Evolutionary conservation across 2,113 vertebrate genomes (phyloP), one percentile per base, ranked within the genome.

Genomic region (Grallaria varia): DNA sequence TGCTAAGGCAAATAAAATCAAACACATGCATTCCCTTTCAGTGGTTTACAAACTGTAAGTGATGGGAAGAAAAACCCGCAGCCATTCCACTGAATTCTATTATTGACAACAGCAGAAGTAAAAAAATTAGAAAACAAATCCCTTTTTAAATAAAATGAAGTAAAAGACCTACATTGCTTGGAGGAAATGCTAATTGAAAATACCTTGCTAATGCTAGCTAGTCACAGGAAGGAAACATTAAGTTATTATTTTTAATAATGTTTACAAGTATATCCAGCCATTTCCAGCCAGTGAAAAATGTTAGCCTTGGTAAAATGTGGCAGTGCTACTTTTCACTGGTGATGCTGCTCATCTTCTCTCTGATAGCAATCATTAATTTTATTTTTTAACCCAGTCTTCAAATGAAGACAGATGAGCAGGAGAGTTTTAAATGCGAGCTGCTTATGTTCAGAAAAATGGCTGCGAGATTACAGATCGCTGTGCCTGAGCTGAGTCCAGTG

Each of bases 231-330:
- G 98, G 98, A 99, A 98, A 98, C 98, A 98, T 99, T 98, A 98
- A 98, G 98, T 98, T 98, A 99, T 99, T 99, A 98, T 99, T 99
- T 99, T 98, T 99, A 99, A 99, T 99, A 99, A 98, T 98, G 98
- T 99, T 99, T 99, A 99, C 98, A 99, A 98, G 98, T 98, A 98
- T 98, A 98, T 98, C 98, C 98, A 98, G 98, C 98, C 98, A 98
- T 98, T 98, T 99, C 98, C 98, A 98, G 98, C 98, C 95, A 55
- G 98, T 99, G 98, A 99, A 98, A 98, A 98, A 99, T 99, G 98
- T 98, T 98, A 98, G 98, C 98, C 98, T 98, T 98, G 98, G 98
- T 96, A 96, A 96, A 97, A 98, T 98, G 97, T 98, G 98, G 98
- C 98, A 99, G 98, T 97, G 96, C 98, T 98, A 98, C 98, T 98